These are phyloP conservation scores for Melangyna quadrimaculata DNA, from an alignment of 2,888 invertebrate genomes.

Conservation along the genomic window DNA sequence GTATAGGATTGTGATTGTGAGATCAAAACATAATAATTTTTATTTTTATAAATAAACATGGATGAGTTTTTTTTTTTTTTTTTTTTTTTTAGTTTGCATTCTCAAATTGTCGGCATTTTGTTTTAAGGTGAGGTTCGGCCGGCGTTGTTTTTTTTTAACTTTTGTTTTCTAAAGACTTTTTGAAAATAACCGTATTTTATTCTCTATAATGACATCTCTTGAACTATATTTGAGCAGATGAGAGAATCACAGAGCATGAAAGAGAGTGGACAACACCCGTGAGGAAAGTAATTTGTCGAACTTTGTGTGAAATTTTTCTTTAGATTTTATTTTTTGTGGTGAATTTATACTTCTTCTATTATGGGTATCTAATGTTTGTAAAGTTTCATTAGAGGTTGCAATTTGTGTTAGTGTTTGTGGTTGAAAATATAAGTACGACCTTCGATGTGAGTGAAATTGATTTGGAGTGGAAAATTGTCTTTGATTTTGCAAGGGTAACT, in stretches of 20 bases:
- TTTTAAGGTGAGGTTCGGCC: background rate
- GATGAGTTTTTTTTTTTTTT: background rate
- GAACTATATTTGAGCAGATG: constrained; percentile 3
- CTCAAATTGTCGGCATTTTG: background rate
- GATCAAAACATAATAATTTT: constrained; percentile 43
- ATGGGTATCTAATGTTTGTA: constrained; percentile 16
- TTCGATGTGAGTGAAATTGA: background rate
- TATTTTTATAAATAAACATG: constrained; percentile 42
- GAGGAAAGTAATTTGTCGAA: background rate
- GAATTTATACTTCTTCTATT: constrained; percentile 39
- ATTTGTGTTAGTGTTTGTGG: constrained; percentile 20
- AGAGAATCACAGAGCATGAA: constrained; percentile 35
- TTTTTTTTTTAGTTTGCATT: background rate
- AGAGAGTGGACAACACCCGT: constrained; percentile 14
- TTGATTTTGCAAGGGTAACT: background rate
- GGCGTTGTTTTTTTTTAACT: background rate
- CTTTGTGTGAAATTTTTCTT: constrained; percentile 2
- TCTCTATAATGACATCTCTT: background rate
- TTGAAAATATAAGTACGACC: background rate
- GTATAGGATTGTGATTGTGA: too few relatives aligned
- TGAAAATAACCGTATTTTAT: background rate
- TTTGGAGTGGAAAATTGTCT: constrained; percentile 1
- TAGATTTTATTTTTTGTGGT: constrained; percentile 11
- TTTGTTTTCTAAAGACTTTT: background rate
- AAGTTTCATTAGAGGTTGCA: background rate